Conservation (phyloP, 2,113 vertebrate genomes). For the Chaetops frenatus region DNA sequence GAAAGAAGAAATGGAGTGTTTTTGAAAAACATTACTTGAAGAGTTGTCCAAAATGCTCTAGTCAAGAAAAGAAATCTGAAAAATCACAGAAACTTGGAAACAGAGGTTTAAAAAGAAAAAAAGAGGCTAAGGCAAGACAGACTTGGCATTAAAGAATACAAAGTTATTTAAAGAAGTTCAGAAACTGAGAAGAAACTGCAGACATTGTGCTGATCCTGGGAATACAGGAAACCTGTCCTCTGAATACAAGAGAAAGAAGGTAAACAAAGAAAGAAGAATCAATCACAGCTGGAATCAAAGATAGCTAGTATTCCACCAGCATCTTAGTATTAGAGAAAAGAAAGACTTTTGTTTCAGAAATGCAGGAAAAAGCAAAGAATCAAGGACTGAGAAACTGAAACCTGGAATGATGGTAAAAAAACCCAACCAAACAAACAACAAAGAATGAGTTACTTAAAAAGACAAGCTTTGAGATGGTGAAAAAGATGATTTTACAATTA, state of each 20-base stretch:
- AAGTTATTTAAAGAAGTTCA: background rate
- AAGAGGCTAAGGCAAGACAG: background rate
- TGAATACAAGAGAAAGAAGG: background rate
- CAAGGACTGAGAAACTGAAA: background rate
- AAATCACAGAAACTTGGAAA: background rate
- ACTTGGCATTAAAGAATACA: background rate
- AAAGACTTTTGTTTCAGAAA: background rate
- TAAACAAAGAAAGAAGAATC: background rate
- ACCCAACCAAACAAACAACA: rapidly evolving
- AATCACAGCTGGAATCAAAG: background rate
- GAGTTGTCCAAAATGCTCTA: background rate
- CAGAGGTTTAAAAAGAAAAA: background rate
- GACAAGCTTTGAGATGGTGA: background rate
- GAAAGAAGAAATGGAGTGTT: background rate
- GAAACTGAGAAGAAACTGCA: background rate
- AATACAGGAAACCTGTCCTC: background rate
- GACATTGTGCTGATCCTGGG: background rate
- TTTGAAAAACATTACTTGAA: background rate
- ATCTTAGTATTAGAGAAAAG: background rate
- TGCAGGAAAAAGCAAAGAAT: background rate
- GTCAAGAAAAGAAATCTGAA: background rate
- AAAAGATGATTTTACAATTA: background rate
- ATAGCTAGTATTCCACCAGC: background rate
- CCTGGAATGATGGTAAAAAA: background rate
- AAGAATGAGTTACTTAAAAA: background rate